Base-by-base conservation (phyloP, 2,888 invertebrate species). In the Ethmia dodecea region DNA sequence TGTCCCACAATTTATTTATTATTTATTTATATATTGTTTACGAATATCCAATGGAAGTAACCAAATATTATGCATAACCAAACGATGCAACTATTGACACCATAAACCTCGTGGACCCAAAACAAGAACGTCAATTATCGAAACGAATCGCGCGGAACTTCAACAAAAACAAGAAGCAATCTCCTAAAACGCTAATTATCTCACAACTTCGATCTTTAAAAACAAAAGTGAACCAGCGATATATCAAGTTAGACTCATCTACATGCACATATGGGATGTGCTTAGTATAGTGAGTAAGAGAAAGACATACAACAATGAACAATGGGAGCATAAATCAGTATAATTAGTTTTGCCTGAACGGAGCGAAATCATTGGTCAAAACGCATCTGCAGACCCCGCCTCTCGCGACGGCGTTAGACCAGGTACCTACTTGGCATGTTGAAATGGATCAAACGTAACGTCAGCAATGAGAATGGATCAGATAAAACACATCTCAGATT, bases 321-420 rank as follows among this genome's bases (percentile, higher is more conserved):
- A 94, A 94, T 94, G 92, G 93, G 89, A 87, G 92, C 92, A 94
- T 94, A 94, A 94, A 94, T 94, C 94, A 93, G 92, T 92, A 94
- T 94, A 94, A 94, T 94, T 94, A 94, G 94, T 92, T 92, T 90
- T 89, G 84, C 73, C 65, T 66, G 72, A 75, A 80, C 84, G 84
- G 77, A 83, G 88, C 77, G 74, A 75, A 88, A 78, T 89, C 89
- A 90, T 90, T 90, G 90, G 90, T 89, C 89, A 89, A 88, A 84
- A 81, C 76, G 81, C 72, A 73, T 52, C 71, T 71, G 64, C 14
- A 63, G 76, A 65, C 59, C 88, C 84, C 88, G 89, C 89, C 89
- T 79, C 64, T 45, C 49, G 46, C 59, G 60, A 52, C 55, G 58
- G 61, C 68, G 73, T 70, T 77, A 80, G 76, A 76, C 61, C 72